Base-by-base conservation (phyloP, 2,113 vertebrate species). In the Daboia siamensis region DNA sequence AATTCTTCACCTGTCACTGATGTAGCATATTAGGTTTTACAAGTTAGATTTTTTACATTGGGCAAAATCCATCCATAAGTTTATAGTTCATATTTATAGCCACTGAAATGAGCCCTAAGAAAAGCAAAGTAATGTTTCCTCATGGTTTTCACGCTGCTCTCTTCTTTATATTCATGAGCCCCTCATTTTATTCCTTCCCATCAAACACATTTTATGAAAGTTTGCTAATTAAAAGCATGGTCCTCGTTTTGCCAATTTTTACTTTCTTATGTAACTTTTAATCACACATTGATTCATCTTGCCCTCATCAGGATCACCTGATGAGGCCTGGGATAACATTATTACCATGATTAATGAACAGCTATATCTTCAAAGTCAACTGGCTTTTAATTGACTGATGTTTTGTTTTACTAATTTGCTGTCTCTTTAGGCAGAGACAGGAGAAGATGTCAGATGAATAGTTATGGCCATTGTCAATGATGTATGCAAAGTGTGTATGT, bases 381-480 rank as follows among this genome's bases (percentile, higher is more conserved):
- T 46, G 24, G 80, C 12, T 91, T 91, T 91, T 91, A 48, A n/a
- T 33, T 91, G 55, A 39, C 44, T 51, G 80, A 48, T 57, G 33
- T 86, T 91, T 61, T 86, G 55, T 29, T 33, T 51, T 86, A 26
- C 44, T 51, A 20, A n/a, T 91, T 87, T 51, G 4, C 57, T 48
- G 80, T 29, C 51, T 55, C 51, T 87, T 80, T 29, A 48, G n/a
- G 80, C 90, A 91, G 92, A 88, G 87, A 94, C 1, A 80, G 33
- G 33, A 80, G 74, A 80, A 17, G 74, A 80, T 80, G 74, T 21
- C 74, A 80, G 74, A 93, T 94, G 92, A 96, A 91, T 94, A 95
- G 92, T 95, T 93, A 92, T 90, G 91, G 91, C 88, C 74, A 13
- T 93, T 94, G 88, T n/a, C 93, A 87, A n/a, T 86, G 24, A 55